Base-by-base conservation (phyloP, 2,888 invertebrate species). In the Ischnus inquisitorius region DNA sequence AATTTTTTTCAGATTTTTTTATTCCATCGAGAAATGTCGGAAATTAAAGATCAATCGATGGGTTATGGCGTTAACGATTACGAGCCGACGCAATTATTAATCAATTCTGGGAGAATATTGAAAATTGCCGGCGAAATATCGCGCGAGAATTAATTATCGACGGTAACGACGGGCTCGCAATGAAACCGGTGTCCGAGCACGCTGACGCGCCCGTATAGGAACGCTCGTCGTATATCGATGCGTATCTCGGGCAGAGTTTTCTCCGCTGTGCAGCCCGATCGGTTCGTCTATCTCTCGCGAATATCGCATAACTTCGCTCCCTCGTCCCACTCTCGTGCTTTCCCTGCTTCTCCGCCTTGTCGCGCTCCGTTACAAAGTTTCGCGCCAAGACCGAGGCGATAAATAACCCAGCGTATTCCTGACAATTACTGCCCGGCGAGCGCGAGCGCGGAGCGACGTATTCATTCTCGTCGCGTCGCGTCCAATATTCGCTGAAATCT, bases 111-210 rank as follows among this genome's bases (percentile, higher is more conserved):
- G 48, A 65, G 82, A 71, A 85, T 85, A 87, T 85, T 85, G 83
- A 87, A 85, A 82, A 68, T 84, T 79, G 41, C 41, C 22, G 41
- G 57, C 39, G 79, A 83, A 71, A 83, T 80, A 83, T 79, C 76
- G 82, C 84, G 19, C 68, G 57, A 60, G 25, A 67, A 54, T 68
- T 84, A 22, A 79, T 74, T 84, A 85, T 82, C 84, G 82, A 84
- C 82, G 77, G 80, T 85, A 85, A 87, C 84, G 85, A 85, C 77
- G 77, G 76, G 85, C 78, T 80, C 84, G 67, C 57, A 72, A 84
- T 84, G 16, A 22, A 74, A 79, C 78, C 76, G 80, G 71, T 62
- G 68, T 74, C 69, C 16, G 22, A 62, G 34, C 67, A 67, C 78
- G 76, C 54, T 64, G 22, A 34, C 12, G 12, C 54, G n/a, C n/a